phyloP scores from a whole-genome alignment of 1,140 invertebrate species.

The Ptiloglossa arizonensis region DNA sequence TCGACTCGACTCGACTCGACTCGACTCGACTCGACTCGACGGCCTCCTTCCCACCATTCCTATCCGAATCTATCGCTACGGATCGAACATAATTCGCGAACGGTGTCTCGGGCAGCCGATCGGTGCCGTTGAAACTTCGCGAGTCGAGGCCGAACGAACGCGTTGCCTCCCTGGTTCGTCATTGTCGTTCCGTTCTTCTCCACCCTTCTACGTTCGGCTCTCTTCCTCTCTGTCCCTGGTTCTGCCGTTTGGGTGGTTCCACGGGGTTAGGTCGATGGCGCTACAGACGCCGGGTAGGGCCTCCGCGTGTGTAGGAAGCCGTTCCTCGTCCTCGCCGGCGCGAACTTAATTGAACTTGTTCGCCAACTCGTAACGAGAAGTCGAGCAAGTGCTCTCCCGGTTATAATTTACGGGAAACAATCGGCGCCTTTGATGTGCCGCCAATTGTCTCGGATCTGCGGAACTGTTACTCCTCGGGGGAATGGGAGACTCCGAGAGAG shows the following conservation, averaged over 20 bases:
- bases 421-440: slow-evolving; percentile 79
- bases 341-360: slow-evolving; percentile 82
- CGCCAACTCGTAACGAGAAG: slow-evolving; percentile 81
- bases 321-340: slow-evolving; percentile 66
- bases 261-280: slow-evolving; percentile 29
- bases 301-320: slow-evolving; percentile 76
- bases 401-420: slow-evolving; percentile 82
- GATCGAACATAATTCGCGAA: too few species aligned
- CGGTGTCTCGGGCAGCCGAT: too few species aligned
- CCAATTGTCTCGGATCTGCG: slow-evolving; percentile 74
- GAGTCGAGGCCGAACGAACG: slow-evolving; percentile 36
- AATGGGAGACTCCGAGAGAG: background rate
- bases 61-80: too few species aligned
- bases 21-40: too few species aligned
- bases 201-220: background rate
- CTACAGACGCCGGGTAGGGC: slow-evolving; percentile 51
- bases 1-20: too few species aligned
- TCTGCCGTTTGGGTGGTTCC: slow-evolving; percentile 35
- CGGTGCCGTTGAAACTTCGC: slow-evolving; percentile 9
- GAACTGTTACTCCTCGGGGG: slow-evolving; percentile 26
- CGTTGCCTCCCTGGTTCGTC: slow-evolving; percentile 31
- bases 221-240: slow-evolving; percentile 46
- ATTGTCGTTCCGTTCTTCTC: slow-evolving; percentile 7
- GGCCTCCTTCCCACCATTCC: too few species aligned
- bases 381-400: slow-evolving; percentile 78